Conservation (phyloP, 2,797 vertebrate genomes). For the Cynodonichthys magdalenae region DNA sequence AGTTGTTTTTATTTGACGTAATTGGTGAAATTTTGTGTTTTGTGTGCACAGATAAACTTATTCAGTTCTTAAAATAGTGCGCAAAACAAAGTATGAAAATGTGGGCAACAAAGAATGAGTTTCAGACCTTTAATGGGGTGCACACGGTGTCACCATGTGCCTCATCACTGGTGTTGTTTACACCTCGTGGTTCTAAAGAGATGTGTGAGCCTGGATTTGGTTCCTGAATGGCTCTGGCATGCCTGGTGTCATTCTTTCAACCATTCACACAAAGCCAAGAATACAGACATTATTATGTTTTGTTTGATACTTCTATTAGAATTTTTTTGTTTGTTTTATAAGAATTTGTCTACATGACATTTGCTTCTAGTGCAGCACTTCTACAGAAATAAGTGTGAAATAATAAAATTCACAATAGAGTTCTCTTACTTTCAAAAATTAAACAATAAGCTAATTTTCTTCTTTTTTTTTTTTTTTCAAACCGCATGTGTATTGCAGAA, state of each 20-base stretch:
- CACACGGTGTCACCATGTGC: conserved; percentile 25
- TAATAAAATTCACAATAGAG: too few species aligned
- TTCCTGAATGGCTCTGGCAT: conserved; percentile 42
- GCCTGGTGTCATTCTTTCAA: conserved; percentile 32
- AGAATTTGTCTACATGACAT: too few species aligned
- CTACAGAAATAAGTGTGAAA: too few species aligned
- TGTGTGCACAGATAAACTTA: neutral
- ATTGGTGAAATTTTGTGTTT: neutral
- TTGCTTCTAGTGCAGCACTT: too few species aligned
- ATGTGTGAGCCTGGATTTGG: conserved; percentile 34
- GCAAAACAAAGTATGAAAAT: neutral
- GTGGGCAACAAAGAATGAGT: conserved; percentile 4
- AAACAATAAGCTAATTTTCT: too few species aligned
- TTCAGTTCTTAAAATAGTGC: neutral
- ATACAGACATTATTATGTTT: too few species aligned
- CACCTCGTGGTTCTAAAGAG: conserved; percentile 6
- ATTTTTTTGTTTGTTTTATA: too few species aligned
- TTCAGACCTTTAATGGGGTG: conserved; percentile 14
- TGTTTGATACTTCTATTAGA: too few species aligned
- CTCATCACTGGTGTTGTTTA: conserved; percentile 17
- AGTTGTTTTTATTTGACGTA: conserved; percentile 12
- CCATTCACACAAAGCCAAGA: too few species aligned
- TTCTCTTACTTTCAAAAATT: too few species aligned
- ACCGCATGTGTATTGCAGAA: too few species aligned
- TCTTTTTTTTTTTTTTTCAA: too few species aligned